Conservation (phyloP, 1,140 invertebrate genomes). For the Papilio glaucus region DNA sequence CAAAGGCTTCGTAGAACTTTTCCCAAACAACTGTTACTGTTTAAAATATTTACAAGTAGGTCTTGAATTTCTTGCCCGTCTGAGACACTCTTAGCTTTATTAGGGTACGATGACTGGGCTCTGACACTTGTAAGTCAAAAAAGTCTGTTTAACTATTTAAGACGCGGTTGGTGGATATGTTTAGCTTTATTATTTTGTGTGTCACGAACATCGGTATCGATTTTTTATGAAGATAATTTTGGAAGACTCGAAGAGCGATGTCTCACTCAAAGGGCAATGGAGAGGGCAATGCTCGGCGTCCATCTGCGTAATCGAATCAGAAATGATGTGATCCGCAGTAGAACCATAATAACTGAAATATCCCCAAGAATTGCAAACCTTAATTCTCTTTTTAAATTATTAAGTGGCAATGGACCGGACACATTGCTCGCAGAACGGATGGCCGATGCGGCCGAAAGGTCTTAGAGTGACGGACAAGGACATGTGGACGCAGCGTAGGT, state of each 20-base stretch:
- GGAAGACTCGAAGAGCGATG: not conserved
- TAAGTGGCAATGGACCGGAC: too few relatives aligned
- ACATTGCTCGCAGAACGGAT: too few relatives aligned
- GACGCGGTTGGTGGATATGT: conserved; percentile 24
- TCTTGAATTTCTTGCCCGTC: conserved; percentile 44
- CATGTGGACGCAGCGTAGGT: too few relatives aligned
- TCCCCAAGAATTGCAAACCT: too few relatives aligned
- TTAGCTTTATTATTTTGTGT: conserved; percentile 8
- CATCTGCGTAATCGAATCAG: too few relatives aligned
- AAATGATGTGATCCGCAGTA: too few relatives aligned
- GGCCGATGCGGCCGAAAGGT: too few relatives aligned
- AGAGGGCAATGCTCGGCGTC: too few relatives aligned
- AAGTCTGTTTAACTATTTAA: conserved; percentile 33
- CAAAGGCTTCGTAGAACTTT: conserved; percentile 62
- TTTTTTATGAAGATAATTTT: conserved; percentile 8
- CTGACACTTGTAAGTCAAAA: conserved; percentile 30
- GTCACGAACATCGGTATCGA: not conserved
- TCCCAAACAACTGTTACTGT: conserved; percentile 58
- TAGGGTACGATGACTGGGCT: conserved; percentile 33
- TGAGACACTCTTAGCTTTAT: conserved; percentile 39
- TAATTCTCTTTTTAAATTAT: too few relatives aligned
- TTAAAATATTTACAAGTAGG: conserved; percentile 60
- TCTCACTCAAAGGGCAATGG: too few relatives aligned
- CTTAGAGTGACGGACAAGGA: too few relatives aligned
- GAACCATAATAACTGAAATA: too few relatives aligned